phyloP scores from a whole-genome alignment of 2,113 vertebrate genomes.

The Sinocyclocheilus rhinocerous region DNA sequence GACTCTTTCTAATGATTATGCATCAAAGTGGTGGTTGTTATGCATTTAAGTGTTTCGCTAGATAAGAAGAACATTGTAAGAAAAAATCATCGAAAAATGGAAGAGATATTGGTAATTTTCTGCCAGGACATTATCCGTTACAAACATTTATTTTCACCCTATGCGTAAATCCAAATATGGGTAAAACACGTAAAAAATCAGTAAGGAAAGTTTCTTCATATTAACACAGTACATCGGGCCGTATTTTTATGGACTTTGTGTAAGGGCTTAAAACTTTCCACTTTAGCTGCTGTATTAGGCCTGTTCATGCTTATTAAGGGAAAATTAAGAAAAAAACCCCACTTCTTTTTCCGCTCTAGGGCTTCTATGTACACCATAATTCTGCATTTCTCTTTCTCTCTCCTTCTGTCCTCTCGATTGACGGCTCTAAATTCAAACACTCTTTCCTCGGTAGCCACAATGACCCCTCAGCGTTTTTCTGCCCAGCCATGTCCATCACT shows the following conservation, averaged over 20 bases:
- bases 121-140: background rate
- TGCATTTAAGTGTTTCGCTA: background rate
- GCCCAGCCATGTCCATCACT: too few species aligned
- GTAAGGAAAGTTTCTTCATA: background rate
- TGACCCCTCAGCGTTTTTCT: constrained; percentile 4
- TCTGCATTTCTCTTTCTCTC: background rate
- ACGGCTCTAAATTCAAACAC: constrained; percentile 36
- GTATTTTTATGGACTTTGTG: background rate
- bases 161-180: background rate
- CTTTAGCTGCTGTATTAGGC: background rate
- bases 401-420: background rate
- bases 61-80: background rate
- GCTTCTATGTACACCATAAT: constrained; percentile 1
- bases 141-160: background rate
- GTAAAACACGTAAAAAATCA: background rate
- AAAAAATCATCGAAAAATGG: too few species aligned
- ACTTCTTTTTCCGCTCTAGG: background rate
- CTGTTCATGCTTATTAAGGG: background rate
- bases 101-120: background rate
- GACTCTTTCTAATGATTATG: background rate
- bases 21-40: background rate
- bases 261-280: background rate
- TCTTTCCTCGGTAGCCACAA: constrained; percentile 7
- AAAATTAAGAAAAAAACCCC: background rate
- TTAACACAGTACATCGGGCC: background rate